Percentiles rank a stretch among this genome's conserved stretches.
These are phyloP conservation scores for zebrafish (Danio rerio) DNA, from an alignment of 2,113 vertebrate genomes.

Conservation along the genomic window DNA sequence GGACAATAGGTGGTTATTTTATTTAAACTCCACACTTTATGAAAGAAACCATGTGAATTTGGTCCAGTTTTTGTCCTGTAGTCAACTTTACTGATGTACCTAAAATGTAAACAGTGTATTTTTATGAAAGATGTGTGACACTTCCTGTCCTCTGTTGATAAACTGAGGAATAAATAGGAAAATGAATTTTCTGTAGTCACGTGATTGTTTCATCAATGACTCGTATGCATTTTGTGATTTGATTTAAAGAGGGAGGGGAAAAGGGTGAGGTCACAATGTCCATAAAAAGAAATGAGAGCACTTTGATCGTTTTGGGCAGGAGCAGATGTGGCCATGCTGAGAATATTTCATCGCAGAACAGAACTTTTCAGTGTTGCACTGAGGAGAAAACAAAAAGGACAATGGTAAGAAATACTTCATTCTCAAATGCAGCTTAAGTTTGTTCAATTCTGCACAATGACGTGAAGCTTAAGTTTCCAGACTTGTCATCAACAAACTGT, in stretches of 20 bases:
- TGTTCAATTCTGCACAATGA: no score
- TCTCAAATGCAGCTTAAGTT: not conserved
- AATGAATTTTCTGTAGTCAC: not conserved
- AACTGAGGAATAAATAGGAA: constrained; percentile 50
- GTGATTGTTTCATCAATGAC: not conserved
- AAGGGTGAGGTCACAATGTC: constrained; percentile 40
- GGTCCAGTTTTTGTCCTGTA: not conserved
- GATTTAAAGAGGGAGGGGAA: not conserved
- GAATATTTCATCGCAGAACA: constrained; percentile 37
- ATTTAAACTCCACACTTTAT: not conserved
- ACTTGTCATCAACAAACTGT: no score
- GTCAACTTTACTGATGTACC: constrained; percentile 25
- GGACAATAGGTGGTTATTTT: not conserved
- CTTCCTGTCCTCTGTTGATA: constrained; percentile 39
- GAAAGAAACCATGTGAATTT: constrained; percentile 15
- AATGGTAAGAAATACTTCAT: not conserved
- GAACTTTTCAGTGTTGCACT: constrained; percentile 58
- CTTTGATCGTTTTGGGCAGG: constrained; percentile 54
- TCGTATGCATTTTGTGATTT: not conserved
- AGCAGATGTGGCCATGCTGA: constrained; percentile 51
- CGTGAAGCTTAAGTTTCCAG: no score
- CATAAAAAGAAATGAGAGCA: constrained; percentile 57
- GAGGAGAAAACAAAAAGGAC: constrained; percentile 24
- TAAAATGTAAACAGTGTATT: constrained; percentile 58
- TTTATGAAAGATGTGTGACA: constrained; percentile 53